Percentiles rank a stretch among this genome's conserved stretches.
Conservation (phyloP, 2,888 invertebrate genomes). For the Drosophila neotestacea region DNA sequence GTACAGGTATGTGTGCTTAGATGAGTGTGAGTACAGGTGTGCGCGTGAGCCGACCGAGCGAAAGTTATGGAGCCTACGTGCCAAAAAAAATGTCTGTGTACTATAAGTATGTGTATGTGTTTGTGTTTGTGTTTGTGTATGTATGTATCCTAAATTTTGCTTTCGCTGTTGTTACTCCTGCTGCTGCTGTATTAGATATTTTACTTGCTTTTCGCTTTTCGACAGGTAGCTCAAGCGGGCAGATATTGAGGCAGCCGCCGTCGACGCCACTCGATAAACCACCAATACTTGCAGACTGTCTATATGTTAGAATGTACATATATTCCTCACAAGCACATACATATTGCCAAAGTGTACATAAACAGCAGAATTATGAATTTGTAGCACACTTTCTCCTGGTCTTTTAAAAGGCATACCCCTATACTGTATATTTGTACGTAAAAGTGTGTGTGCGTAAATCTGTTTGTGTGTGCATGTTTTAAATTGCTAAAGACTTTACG, state of each 20-base stretch:
- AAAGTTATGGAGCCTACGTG: slow-evolving; percentile 75
- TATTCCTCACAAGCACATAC: slow-evolving; percentile 29
- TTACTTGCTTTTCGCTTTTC: slow-evolving; percentile 35
- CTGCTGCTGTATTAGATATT: slow-evolving; percentile 19
- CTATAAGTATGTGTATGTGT: slow-evolving; percentile 14
- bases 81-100: slow-evolving; percentile 42
- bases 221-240: slow-evolving; percentile 64
- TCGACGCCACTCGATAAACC: slow-evolving; percentile 61
- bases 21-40: slow-evolving; percentile 64
- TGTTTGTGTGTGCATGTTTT: slow-evolving; percentile 28
- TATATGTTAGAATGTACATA: slow-evolving; percentile 23
- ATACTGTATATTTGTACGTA: neutral
- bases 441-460: slow-evolving; percentile 1
- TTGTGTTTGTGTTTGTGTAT: slow-evolving; percentile 13
- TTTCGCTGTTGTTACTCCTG: slow-evolving; percentile 53
- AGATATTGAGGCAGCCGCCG: slow-evolving; percentile 66
- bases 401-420: slow-evolving; percentile 3
- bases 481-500: slow-evolving; percentile 73
- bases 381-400: slow-evolving; percentile 68
- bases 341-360: slow-evolving; percentile 51
- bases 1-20: slow-evolving; percentile 19
- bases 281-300: slow-evolving; percentile 54
- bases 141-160: slow-evolving; percentile 47
- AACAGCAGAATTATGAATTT: slow-evolving; percentile 80
- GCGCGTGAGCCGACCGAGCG: slow-evolving; percentile 67